These are phyloP conservation scores for Trogon melanurus DNA, from an alignment of 2,113 vertebrate genomes.

Conservation along the genomic window DNA sequence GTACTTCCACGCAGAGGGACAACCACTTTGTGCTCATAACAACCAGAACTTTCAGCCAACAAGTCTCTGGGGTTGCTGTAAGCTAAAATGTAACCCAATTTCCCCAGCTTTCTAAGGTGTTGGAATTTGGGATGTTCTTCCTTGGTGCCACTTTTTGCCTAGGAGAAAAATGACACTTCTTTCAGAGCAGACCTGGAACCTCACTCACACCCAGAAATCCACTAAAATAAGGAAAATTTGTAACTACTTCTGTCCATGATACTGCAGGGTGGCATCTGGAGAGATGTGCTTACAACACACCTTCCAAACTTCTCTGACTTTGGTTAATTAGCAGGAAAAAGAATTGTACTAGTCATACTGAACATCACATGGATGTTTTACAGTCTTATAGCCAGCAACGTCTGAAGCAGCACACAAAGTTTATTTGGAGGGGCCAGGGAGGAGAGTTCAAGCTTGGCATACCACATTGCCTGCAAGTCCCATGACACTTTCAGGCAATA, in stretches of 20 bases:
- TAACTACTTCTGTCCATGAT: background rate
- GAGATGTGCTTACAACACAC: background rate
- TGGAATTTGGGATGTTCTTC: background rate
- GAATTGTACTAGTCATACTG: background rate
- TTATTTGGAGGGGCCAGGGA: background rate
- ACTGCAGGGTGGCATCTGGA: background rate
- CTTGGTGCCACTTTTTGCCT: background rate
- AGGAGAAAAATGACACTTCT: background rate
- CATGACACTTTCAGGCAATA: background rate
- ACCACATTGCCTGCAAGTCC: background rate
- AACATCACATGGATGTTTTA: fast-evolving
- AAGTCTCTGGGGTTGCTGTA: fast-evolving
- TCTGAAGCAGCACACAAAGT: background rate
- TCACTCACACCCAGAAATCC: background rate
- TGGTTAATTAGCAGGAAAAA: background rate
- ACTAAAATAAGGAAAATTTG: background rate
- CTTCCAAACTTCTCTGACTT: background rate
- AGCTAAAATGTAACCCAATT: background rate
- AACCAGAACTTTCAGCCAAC: background rate
- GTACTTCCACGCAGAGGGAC: background rate
- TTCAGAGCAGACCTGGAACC: background rate
- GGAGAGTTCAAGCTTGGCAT: background rate
- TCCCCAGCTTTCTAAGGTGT: background rate
- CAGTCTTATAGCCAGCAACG: fast-evolving
- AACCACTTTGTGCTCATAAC: background rate